Conservation (phyloP, 1,140 invertebrate genomes). For the Eumaeus atala region DNA sequence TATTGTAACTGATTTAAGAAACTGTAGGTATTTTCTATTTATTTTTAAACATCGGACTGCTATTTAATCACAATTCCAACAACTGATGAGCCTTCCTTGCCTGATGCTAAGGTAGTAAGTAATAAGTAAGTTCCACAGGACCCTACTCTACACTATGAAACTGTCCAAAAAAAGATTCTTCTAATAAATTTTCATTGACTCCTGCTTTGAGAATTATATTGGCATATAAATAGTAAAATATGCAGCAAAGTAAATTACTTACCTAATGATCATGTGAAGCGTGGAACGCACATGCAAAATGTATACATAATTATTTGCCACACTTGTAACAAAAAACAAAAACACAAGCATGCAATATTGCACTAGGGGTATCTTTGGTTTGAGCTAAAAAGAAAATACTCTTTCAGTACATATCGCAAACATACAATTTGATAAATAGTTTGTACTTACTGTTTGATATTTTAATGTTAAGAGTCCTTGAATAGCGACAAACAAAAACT, state of each 20-base stretch:
- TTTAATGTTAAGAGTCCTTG: conserved; percentile 50
- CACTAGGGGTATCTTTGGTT: conserved; percentile 53
- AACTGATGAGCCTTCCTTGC: too few relatives aligned
- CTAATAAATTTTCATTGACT: too few relatives aligned
- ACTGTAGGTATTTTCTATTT: too few relatives aligned
- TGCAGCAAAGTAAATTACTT: conserved; percentile 17
- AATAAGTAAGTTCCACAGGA: too few relatives aligned
- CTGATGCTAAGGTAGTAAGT: too few relatives aligned
- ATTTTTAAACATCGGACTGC: too few relatives aligned
- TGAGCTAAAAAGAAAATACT: conserved; percentile 48
- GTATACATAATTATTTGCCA: conserved; percentile 67
- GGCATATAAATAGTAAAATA: background rate
- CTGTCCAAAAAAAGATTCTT: background rate
- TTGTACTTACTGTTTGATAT: conserved; percentile 42
- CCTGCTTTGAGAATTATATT: too few relatives aligned
- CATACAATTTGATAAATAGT: conserved; percentile 10
- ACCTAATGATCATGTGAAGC: conserved; percentile 69
- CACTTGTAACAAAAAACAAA: conserved; percentile 62
- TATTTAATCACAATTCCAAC: too few relatives aligned
- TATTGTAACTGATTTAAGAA: too few relatives aligned
- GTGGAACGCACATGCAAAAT: conserved; percentile 65
- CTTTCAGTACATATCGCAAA: conserved; percentile 9
- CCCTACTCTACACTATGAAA: too few relatives aligned
- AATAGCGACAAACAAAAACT: conserved; percentile 52
- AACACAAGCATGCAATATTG: conserved; percentile 51